Conservation (phyloP, 1,140 invertebrate genomes). For the Brachionus asplanchnoidis region DNA sequence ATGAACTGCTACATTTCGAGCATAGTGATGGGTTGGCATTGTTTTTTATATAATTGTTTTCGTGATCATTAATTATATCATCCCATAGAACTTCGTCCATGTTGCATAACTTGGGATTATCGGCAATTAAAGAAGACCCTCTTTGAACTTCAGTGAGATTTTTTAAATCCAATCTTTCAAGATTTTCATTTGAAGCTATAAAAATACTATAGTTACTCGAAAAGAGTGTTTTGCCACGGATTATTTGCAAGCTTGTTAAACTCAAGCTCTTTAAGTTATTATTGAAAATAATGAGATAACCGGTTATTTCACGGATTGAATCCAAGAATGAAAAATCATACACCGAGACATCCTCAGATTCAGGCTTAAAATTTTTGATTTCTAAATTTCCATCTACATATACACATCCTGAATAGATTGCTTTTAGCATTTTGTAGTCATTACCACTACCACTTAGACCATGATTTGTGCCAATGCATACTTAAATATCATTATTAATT, state of each 20-base stretch:
- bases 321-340: constrained; percentile 41
- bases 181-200: not conserved
- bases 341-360: not conserved
- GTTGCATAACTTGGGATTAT: not conserved
- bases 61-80: not conserved
- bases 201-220: not conserved
- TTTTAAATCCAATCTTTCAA: constrained; percentile 25
- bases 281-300: not conserved
- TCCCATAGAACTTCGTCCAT: constrained; percentile 26
- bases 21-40: not conserved
- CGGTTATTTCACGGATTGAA: not conserved
- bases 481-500: not conserved
- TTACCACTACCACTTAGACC: not conserved
- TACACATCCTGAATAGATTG: not conserved
- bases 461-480: not conserved
- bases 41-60: not conserved
- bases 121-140: not conserved
- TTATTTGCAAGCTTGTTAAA: constrained; percentile 1
- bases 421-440: not conserved
- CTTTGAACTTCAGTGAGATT: not conserved
- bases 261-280: not conserved
- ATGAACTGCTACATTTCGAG: not conserved
- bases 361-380: constrained; percentile 29
- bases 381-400: constrained; percentile 35
- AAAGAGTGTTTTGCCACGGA: constrained; percentile 7